A percentile compares a stretch with the other conserved stretches of the same genome.
phyloP scores from a whole-genome alignment of 2,888 invertebrate genomes.

The Eucera pruinosa region DNA sequence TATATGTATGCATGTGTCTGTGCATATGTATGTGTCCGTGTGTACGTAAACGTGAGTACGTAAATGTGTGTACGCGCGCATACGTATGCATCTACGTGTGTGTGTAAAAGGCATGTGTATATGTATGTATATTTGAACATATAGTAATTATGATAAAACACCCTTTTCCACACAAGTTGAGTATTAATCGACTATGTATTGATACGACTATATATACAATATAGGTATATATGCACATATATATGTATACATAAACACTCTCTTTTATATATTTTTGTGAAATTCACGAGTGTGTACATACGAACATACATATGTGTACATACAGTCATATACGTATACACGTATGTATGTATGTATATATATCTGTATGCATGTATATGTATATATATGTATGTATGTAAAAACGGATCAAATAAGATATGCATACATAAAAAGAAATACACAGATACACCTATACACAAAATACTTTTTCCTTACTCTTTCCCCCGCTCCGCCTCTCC shows the following conservation, averaged over 20 bases:
- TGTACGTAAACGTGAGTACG: conserved; percentile 25
- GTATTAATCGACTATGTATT: conserved; percentile 77
- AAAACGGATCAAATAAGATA: conserved; percentile 50
- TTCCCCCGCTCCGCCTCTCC: conserved; percentile 19
- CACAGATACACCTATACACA: conserved; percentile 67
- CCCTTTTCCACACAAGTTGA: conserved; percentile 81
- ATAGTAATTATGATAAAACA: conserved; percentile 69
- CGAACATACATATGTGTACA: conserved; percentile 76
- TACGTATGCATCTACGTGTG: conserved; percentile 57
- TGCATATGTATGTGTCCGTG: conserved; percentile 55
- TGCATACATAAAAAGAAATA: conserved; percentile 62
- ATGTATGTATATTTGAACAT: conserved; percentile 59
- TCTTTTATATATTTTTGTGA: conserved; percentile 84
- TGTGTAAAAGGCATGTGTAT: too few relatives aligned
- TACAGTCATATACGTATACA: conserved; percentile 60
- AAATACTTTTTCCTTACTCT: conserved; percentile 50
- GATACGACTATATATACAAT: conserved; percentile 66
- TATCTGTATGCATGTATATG: conserved; percentile 71
- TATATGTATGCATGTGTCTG: conserved; percentile 53
- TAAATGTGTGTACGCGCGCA: conserved; percentile 30
- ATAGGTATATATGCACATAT: conserved; percentile 22
- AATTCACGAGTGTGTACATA: conserved; percentile 83
- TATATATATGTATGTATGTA: conserved; percentile 27
- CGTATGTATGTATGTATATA: conserved; percentile 52
- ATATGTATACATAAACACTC: conserved; percentile 72